Evolutionary conservation across 2,888 invertebrate genomes (phyloP).

Genomic region (Tipula helvola): DNA sequence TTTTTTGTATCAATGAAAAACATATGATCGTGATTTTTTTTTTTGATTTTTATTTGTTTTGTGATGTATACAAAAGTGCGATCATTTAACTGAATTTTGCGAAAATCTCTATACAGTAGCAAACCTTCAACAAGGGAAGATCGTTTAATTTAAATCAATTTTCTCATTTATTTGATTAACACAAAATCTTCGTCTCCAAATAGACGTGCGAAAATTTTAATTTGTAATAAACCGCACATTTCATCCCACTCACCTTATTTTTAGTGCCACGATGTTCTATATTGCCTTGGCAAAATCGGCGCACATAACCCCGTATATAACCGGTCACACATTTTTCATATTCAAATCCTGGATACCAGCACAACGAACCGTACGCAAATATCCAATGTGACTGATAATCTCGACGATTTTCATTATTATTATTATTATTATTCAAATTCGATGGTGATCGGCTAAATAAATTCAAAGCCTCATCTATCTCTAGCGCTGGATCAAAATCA

Average conservation of each 20-base stretch:
- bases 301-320: constrained; percentile 56
- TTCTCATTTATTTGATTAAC: not conserved
- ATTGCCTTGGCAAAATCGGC: constrained; percentile 90
- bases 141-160: not conserved
- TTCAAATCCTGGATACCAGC: constrained; percentile 91
- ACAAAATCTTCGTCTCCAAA: not conserved
- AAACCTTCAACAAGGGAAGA: not conserved
- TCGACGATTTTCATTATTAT: not conserved
- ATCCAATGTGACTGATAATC: constrained; percentile 48
- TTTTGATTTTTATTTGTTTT: no score
- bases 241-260: constrained; percentile 41
- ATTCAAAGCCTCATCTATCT: not conserved
- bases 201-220: not conserved
- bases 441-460: not conserved
- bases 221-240: not conserved
- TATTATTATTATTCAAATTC: not conserved
- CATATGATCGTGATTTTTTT: not conserved
- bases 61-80: not conserved
- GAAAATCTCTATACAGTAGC: not conserved
- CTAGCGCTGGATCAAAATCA: not conserved
- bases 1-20: not conserved
- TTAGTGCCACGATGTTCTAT: constrained; percentile 66
- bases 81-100: not conserved
- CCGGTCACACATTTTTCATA: constrained; percentile 69
- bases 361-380: constrained; percentile 90